phyloP scores from a whole-genome alignment of 2,888 invertebrate species.

The Agapetus fuscipes region DNA sequence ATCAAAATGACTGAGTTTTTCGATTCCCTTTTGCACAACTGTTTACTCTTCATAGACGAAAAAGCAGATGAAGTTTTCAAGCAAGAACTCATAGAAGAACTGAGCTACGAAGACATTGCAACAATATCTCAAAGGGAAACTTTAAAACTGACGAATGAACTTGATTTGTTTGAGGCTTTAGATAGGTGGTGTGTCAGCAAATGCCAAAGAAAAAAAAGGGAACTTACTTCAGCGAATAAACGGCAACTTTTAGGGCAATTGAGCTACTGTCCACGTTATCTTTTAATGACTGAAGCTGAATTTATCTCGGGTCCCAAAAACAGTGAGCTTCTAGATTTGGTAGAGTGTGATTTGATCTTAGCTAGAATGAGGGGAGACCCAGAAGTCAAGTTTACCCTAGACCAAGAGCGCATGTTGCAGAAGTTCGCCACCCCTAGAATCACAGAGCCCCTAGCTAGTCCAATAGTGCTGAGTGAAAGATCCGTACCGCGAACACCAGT shows the following conservation, averaged over 20 bases:
- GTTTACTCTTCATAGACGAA: constrained; percentile 51
- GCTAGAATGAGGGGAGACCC: constrained; percentile 30
- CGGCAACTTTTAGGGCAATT: constrained; percentile 41
- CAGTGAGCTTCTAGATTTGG: constrained; percentile 38
- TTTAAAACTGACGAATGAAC: constrained; percentile 53
- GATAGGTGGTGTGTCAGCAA: constrained; percentile 43
- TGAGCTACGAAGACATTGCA: constrained; percentile 54
- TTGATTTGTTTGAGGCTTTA: constrained; percentile 51
- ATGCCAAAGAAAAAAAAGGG: constrained; percentile 38
- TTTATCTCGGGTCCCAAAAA: constrained; percentile 47
- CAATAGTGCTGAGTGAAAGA: constrained; percentile 38
- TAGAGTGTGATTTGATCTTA: constrained; percentile 38
- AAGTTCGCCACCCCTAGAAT: constrained; percentile 40
- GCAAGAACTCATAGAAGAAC: constrained; percentile 49
- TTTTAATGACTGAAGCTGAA: constrained; percentile 55
- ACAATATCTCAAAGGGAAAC: constrained; percentile 59
- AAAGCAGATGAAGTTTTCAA: constrained; percentile 44
- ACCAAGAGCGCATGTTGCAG: constrained; percentile 37
- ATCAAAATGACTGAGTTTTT: constrained; percentile 37
- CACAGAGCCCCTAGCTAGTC: constrained; percentile 34
- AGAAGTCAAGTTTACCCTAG: constrained; percentile 38
- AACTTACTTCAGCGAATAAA: constrained; percentile 37
- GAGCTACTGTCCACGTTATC: constrained; percentile 55
- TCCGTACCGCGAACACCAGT: constrained; percentile 34
- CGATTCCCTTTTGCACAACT: constrained; percentile 55